A percentile compares a stretch with the other conserved stretches of the same genome.
Conservation (phyloP, 2,888 invertebrate genomes). For the Brachynemurus nebulosus region DNA sequence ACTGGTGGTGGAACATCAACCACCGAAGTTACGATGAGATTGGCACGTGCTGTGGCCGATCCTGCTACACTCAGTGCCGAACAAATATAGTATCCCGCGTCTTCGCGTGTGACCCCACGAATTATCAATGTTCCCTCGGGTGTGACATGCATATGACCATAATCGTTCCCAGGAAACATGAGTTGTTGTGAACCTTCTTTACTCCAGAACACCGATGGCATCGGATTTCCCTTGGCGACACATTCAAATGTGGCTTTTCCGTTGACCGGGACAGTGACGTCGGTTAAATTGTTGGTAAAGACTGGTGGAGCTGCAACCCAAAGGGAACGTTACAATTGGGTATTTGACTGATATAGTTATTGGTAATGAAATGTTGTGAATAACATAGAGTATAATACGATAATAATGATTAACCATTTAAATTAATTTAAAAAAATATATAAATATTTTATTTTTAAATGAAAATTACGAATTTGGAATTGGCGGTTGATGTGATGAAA, state of each 20-base stretch:
- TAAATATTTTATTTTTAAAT: no score
- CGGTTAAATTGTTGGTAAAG: constrained; percentile 71
- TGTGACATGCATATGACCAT: constrained; percentile 53
- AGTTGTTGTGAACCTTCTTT: constrained; percentile 82
- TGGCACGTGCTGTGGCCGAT: constrained; percentile 73
- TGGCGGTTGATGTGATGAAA: no score
- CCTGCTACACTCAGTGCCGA: constrained; percentile 93
- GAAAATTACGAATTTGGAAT: no score
- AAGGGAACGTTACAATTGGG: no score
- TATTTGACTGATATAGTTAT: no score
- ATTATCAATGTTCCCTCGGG: constrained; percentile 50
- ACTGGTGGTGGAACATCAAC: no score
- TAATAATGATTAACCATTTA: no score
- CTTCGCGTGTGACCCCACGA: constrained; percentile 49
- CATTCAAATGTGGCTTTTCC: constrained; percentile 83
- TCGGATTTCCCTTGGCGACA: constrained; percentile 79
- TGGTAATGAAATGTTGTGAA: no score
- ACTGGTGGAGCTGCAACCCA: constrained; percentile 70
- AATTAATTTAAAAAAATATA: no score
- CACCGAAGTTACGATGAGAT: constrained; percentile 71
- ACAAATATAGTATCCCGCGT: constrained; percentile 71
- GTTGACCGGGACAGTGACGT: constrained; percentile 75
- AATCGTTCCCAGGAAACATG: constrained; percentile 65
- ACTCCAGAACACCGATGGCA: constrained; percentile 89
- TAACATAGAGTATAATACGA: no score